phyloP scores from a whole-genome alignment of 2,113 vertebrate genomes.

The Sapayoa aenigma region DNA sequence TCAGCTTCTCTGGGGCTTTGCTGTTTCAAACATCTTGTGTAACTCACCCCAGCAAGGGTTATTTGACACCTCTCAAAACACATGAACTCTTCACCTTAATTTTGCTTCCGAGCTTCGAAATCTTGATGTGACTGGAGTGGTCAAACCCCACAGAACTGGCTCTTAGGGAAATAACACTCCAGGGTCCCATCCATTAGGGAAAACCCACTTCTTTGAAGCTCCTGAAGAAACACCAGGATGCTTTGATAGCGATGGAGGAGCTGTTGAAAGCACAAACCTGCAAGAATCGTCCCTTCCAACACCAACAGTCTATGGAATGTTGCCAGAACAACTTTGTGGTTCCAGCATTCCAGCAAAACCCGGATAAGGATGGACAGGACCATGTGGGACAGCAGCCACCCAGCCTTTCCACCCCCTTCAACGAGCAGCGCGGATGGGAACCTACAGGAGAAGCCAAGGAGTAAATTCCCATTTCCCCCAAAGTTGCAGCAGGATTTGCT shows the following conservation, averaged over 20 bases:
- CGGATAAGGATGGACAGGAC: neutral
- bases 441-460: neutral
- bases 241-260: neutral
- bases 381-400: neutral
- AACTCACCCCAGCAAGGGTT: neutral
- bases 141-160: neutral
- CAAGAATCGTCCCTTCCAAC: neutral
- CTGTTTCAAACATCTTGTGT: no score
- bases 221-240: neutral
- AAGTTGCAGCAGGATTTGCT: neutral
- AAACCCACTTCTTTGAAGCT: neutral
- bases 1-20: neutral
- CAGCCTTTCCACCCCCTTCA: no score
- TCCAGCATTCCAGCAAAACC: neutral
- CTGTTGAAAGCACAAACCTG: neutral
- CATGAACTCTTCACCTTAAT: neutral
- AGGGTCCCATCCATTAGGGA: neutral
- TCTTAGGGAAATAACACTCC: neutral
- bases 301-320: neutral
- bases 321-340: neutral
- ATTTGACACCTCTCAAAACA: neutral
- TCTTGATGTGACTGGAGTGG: neutral
- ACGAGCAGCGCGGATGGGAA: neutral
- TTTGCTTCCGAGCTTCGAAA: neutral
- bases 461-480: neutral